A percentile compares a stretch with the other conserved stretches of the same genome.
Conservation (phyloP, 2,888 invertebrate genomes). For the Neoscelio sp. region DNA sequence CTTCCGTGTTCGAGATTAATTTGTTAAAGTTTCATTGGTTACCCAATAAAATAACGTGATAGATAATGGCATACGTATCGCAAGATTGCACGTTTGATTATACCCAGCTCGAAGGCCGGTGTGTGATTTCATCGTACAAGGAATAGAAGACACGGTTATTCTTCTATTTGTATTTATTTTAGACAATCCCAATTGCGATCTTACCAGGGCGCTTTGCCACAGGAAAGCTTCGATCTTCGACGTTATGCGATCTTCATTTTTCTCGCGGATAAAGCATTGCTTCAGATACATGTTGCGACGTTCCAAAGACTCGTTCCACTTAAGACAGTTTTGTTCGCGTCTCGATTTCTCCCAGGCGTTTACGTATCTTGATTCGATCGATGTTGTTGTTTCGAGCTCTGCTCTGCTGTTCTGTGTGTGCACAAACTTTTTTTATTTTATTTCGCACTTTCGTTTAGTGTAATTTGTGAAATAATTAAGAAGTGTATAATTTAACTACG, state of each 20-base stretch:
- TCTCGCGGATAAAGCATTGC: conserved; percentile 76
- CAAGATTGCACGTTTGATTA: conserved; percentile 25
- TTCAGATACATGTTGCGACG: conserved; percentile 74
- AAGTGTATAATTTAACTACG: too few species aligned
- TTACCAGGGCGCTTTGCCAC: conserved; percentile 76
- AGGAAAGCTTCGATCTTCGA: conserved; percentile 79
- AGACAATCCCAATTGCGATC: conserved; percentile 46
- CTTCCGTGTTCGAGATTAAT: too few species aligned
- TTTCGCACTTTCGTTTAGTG: conserved; percentile 9
- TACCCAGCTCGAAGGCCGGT: not conserved
- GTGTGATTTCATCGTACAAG: conserved; percentile 14
- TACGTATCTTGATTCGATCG: conserved; percentile 74
- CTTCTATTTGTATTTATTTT: conserved; percentile 41
- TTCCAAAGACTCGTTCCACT: conserved; percentile 75
- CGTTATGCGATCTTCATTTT: conserved; percentile 80
- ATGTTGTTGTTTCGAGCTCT: conserved; percentile 71
- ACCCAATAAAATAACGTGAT: conserved; percentile 22
- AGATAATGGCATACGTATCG: conserved; percentile 29
- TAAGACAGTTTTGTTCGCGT: conserved; percentile 79
- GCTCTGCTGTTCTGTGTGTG: conserved; percentile 73
- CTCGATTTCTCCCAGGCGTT: conserved; percentile 81
- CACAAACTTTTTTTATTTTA: not conserved
- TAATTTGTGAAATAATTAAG: too few species aligned
- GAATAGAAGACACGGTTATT: conserved; percentile 37
- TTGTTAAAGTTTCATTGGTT: conserved; percentile 13